Evolutionary conservation across 1,140 invertebrate genomes (phyloP).

Genomic region (Luehdorfia chinensis): DNA sequence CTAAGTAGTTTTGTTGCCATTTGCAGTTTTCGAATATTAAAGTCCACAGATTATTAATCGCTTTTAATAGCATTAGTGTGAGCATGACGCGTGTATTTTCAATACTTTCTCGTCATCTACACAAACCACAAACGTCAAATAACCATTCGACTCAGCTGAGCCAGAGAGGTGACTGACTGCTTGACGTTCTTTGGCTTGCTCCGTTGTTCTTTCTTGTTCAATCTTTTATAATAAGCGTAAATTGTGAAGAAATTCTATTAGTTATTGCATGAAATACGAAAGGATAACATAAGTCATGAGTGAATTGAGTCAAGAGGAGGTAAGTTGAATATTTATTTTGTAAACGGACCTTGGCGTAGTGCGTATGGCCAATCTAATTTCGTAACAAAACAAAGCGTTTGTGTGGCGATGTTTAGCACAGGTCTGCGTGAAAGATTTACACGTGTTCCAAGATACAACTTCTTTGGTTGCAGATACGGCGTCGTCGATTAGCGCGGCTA

Average conservation of each 20-base stretch:
- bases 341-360: constrained; percentile 60
- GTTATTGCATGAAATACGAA: constrained; percentile 26
- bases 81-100: constrained; percentile 74
- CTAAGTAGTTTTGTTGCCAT: constrained; percentile 21
- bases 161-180: constrained; percentile 72
- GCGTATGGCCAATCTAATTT: constrained; percentile 74
- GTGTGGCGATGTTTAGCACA: constrained; percentile 42
- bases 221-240: constrained; percentile 33
- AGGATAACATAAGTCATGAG: constrained; percentile 77
- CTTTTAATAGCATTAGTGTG: constrained; percentile 18
- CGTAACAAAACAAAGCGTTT: constrained; percentile 76
- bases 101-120: constrained; percentile 71
- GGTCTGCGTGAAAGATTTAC: constrained; percentile 36
- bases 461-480: constrained; percentile 57
- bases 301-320: constrained; percentile 87
- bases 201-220: constrained; percentile 56
- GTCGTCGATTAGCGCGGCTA: constrained; percentile 61
- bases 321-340: constrained; percentile 71
- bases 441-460: constrained; percentile 42
- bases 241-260: constrained; percentile 36
- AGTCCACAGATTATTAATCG: constrained; percentile 11
- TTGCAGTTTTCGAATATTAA: constrained; percentile 1
- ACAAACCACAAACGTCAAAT: constrained; percentile 65
- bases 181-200: constrained; percentile 69
- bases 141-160: constrained; percentile 64